Evolutionary conservation across 2,797 vertebrate genomes (phyloP).

Genomic region (Enteromius argenteus): DNA sequence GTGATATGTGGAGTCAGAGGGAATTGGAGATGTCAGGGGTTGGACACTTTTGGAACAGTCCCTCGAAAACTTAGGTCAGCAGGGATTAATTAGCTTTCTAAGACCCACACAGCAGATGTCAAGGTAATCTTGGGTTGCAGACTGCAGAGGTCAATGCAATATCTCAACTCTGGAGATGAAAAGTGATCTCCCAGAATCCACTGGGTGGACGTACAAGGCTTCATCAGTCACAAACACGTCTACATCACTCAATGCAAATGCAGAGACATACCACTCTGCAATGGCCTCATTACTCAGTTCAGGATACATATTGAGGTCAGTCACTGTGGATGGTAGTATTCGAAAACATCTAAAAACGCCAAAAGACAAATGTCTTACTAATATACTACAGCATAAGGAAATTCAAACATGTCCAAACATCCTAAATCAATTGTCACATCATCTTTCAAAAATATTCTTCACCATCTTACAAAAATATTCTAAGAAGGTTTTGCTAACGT

Average conservation of each 20-base stretch:
- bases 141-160: slow-evolving; percentile 80
- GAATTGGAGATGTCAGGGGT: slow-evolving; percentile 64
- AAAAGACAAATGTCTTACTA: slow-evolving; percentile 1
- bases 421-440: not conserved
- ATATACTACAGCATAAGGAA: not conserved
- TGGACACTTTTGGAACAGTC: slow-evolving; percentile 71
- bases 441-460: too few species aligned
- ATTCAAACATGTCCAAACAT: not conserved
- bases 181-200: slow-evolving; percentile 65
- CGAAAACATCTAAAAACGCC: slow-evolving; percentile 15
- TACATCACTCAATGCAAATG: slow-evolving; percentile 56
- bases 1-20: slow-evolving; percentile 45
- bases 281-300: slow-evolving; percentile 65
- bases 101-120: slow-evolving; percentile 79
- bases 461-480: not conserved
- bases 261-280: slow-evolving; percentile 48
- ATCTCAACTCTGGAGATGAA: slow-evolving; percentile 71
- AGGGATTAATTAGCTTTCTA: slow-evolving; percentile 84
- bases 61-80: slow-evolving; percentile 76
- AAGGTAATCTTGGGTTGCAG: slow-evolving; percentile 78
- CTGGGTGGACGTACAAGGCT: slow-evolving; percentile 52
- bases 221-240: slow-evolving; percentile 65
- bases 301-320: slow-evolving; percentile 65
- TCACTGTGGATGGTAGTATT: slow-evolving; percentile 40
- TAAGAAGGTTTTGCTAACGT: not conserved